A percentile compares a stretch with the other conserved stretches of the same genome.
Evolutionary conservation across 2,797 vertebrate genomes (phyloP).

Genomic region (Yasuhikotakia modesta): DNA sequence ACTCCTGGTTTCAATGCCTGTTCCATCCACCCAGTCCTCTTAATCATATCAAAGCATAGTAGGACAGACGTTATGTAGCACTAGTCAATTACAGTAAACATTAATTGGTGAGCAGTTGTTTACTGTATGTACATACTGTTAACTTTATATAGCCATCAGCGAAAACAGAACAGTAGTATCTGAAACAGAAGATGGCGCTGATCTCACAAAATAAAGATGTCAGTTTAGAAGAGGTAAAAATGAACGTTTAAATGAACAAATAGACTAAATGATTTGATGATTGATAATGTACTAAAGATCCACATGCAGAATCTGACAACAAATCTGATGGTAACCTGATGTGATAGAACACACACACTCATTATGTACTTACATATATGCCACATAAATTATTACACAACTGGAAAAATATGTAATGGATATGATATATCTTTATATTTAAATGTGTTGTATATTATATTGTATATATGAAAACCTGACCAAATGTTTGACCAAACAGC

Average conservation of each 20-base stretch:
- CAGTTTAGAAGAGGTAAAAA: background rate
- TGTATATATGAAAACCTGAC: too few species aligned
- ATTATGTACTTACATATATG: too few species aligned
- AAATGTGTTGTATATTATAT: too few species aligned
- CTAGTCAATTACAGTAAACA: slow-evolving; percentile 47
- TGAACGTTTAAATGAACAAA: background rate
- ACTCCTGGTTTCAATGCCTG: slow-evolving; percentile 47
- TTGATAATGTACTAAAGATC: too few species aligned
- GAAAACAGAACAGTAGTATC: background rate
- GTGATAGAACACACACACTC: too few species aligned
- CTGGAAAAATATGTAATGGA: too few species aligned
- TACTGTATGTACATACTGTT: slow-evolving; percentile 16
- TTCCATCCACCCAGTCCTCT: slow-evolving; percentile 36
- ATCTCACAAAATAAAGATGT: slow-evolving; percentile 45
- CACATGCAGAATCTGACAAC: too few species aligned
- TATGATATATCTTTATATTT: too few species aligned
- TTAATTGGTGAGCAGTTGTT: slow-evolving; percentile 45
- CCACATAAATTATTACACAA: too few species aligned
- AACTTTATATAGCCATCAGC: slow-evolving; percentile 4
- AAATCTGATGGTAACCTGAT: too few species aligned
- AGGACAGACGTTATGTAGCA: slow-evolving; percentile 36
- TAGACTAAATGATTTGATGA: background rate
- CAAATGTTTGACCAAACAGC: too few species aligned
- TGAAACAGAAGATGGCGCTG: slow-evolving; percentile 68
- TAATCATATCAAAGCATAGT: slow-evolving; percentile 46